A percentile compares a stretch with the other conserved stretches of the same genome.
phyloP scores from a whole-genome alignment of 2,797 vertebrate species.

The Neosilurus hyrtlii region DNA sequence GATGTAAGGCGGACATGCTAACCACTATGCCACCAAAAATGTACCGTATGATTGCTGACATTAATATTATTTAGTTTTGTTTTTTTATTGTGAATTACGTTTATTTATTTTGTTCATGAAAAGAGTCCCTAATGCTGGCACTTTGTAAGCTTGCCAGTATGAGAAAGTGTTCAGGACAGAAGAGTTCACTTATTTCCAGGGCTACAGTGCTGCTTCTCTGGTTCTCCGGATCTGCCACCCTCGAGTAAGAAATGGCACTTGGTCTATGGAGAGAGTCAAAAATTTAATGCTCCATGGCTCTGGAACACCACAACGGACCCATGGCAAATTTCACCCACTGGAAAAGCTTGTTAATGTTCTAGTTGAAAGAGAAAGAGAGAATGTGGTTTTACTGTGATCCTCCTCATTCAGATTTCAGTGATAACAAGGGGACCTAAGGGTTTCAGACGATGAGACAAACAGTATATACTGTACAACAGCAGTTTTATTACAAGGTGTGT shows the following conservation, averaged over 20 bases:
- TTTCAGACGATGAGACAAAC: background rate
- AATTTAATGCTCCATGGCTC: background rate
- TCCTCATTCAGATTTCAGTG: background rate
- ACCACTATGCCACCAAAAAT: too few relatives aligned
- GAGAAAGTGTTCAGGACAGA: background rate
- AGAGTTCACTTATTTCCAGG: background rate
- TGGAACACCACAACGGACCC: background rate
- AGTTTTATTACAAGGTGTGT: background rate
- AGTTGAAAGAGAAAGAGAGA: background rate
- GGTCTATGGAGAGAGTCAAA: background rate
- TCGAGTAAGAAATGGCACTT: background rate
- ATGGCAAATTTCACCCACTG: background rate
- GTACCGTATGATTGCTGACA: too few relatives aligned
- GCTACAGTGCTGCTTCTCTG: background rate
- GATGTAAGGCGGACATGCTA: too few relatives aligned
- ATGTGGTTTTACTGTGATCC: background rate
- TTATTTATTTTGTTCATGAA: too few relatives aligned
- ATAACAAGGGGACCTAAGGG: background rate
- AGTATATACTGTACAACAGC: background rate
- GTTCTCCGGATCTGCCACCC: background rate
- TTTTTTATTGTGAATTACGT: too few relatives aligned
- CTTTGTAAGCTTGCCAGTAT: background rate
- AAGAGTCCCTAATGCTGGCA: background rate
- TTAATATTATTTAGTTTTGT: too few relatives aligned
- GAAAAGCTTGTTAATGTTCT: background rate